Conservation (phyloP, 2,888 invertebrate species). For the Bellardia bayeri region DNA sequence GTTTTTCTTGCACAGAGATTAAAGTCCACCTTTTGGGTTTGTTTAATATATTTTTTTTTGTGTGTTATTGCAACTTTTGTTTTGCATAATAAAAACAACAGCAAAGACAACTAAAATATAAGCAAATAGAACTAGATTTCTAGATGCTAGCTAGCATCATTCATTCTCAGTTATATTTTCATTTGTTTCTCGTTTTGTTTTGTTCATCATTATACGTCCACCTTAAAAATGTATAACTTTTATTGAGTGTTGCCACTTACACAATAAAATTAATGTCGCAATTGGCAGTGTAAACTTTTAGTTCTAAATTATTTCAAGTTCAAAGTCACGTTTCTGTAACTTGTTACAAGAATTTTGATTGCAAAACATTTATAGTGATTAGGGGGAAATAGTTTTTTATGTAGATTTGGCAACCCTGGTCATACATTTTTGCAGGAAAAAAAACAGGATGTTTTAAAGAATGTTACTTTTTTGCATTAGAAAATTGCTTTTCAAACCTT, state of each 20-base stretch:
- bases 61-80: slow-evolving; percentile 10
- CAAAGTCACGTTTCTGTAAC: too few relatives aligned
- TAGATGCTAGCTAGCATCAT: slow-evolving; percentile 10
- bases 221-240: neutral
- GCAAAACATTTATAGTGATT: too few relatives aligned
- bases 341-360: too few relatives aligned
- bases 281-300: too few relatives aligned
- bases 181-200: neutral
- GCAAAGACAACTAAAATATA: slow-evolving; percentile 5
- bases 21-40: slow-evolving; percentile 41
- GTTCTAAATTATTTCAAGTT: too few relatives aligned
- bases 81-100: slow-evolving; percentile 9
- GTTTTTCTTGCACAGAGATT: slow-evolving; percentile 18
- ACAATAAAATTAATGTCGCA: neutral
- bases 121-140: slow-evolving; percentile 45
- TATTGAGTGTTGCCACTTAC: slow-evolving; percentile 5
- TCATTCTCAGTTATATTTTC: neutral
- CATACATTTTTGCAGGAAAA: neutral
- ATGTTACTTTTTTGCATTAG: slow-evolving; percentile 19
- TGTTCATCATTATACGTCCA: slow-evolving; percentile 22
- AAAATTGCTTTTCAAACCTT: slow-evolving; percentile 24
- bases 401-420: neutral
- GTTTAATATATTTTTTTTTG: slow-evolving; percentile 7
- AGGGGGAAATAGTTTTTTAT: too few relatives aligned
- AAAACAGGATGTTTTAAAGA: slow-evolving; percentile 51